Conservation (phyloP, 2,113 vertebrate genomes). For the Grantiella picta region DNA sequence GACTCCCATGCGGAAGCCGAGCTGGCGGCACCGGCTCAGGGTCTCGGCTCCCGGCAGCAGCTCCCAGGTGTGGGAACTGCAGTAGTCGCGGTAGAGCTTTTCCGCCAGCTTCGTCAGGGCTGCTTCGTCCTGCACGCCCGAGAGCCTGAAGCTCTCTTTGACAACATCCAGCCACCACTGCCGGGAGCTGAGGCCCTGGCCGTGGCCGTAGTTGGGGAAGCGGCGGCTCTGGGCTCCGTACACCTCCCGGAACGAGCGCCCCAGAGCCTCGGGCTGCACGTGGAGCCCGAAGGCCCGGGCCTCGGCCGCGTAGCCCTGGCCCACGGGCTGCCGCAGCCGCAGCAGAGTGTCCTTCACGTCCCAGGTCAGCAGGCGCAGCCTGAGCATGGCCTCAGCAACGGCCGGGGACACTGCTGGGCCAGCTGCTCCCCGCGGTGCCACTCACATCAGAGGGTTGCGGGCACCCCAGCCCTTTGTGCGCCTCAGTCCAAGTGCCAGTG, state of each 20-base stretch:
- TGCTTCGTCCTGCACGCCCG: slow-evolving; percentile 71
- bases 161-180: slow-evolving; percentile 86
- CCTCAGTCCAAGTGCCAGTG: fast-evolving
- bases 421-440: not conserved
- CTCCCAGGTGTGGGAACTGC: slow-evolving; percentile 81
- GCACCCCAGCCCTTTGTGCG: fast-evolving
- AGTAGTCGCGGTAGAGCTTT: slow-evolving; percentile 82
- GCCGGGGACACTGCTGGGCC: not conserved
- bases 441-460: fast-evolving
- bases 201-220: slow-evolving; percentile 86
- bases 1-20: slow-evolving; percentile 80
- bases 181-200: slow-evolving; percentile 78
- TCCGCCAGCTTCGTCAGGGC: slow-evolving; percentile 69
- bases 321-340: slow-evolving; percentile 78
- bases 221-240: slow-evolving; percentile 68
- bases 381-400: not conserved
- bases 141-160: slow-evolving; percentile 78
- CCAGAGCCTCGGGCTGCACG: slow-evolving; percentile 68
- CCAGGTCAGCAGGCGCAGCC: slow-evolving; percentile 85
- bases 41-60: slow-evolving; percentile 79
- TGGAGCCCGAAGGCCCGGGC: slow-evolving; percentile 75
- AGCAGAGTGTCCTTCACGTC: slow-evolving; percentile 91
- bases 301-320: slow-evolving; percentile 73
- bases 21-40: slow-evolving; percentile 72
- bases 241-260: slow-evolving; percentile 69